phyloP scores from a whole-genome alignment of 2,888 invertebrate species.

The Platynereis dumerilii region DNA sequence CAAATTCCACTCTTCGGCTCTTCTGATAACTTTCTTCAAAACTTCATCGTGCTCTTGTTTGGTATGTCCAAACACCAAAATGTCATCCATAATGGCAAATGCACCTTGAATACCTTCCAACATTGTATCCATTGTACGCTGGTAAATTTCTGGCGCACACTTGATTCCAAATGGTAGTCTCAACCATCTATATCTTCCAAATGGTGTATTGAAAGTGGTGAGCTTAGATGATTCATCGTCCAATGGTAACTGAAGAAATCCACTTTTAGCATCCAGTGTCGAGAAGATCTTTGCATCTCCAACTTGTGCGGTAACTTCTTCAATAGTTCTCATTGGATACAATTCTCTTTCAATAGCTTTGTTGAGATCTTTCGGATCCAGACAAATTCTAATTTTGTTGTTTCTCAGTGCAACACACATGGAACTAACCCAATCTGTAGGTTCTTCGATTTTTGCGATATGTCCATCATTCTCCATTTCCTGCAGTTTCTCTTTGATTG shows the following conservation, averaged over 20 bases:
- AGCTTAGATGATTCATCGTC: slow-evolving; percentile 26
- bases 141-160: slow-evolving; percentile 32
- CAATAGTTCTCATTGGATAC: slow-evolving; percentile 39
- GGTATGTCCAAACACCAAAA: neutral
- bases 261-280: slow-evolving; percentile 32
- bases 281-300: slow-evolving; percentile 34
- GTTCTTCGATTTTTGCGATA: slow-evolving; percentile 34
- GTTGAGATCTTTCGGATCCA: slow-evolving; percentile 39
- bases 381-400: slow-evolving; percentile 39
- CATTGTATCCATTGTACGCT: slow-evolving; percentile 31
- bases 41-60: neutral
- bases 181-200: slow-evolving; percentile 33
- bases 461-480: slow-evolving; percentile 24
- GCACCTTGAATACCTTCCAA: neutral
- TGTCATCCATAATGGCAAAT: neutral
- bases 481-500: slow-evolving; percentile 35
- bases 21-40: neutral
- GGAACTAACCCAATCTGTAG: slow-evolving; percentile 42
- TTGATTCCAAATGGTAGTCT: slow-evolving; percentile 37
- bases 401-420: slow-evolving; percentile 37
- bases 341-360: slow-evolving; percentile 35
- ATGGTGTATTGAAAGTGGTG: slow-evolving; percentile 35
- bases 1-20: neutral
- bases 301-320: too few species aligned
- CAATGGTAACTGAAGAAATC: slow-evolving; percentile 24